Conservation (phyloP, 2,113 vertebrate genomes). For the Numida meleagris region DNA sequence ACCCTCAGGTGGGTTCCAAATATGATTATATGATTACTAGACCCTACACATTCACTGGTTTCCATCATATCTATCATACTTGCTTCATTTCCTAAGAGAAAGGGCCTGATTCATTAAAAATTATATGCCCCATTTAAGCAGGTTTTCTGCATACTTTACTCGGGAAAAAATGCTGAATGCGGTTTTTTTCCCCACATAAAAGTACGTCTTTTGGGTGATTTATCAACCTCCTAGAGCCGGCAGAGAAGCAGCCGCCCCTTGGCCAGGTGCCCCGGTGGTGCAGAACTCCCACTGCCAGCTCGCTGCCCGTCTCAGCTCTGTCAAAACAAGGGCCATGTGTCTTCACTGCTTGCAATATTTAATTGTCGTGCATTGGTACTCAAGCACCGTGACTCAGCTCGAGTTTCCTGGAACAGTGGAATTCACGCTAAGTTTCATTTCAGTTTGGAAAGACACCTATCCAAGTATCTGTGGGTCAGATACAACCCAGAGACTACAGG, state of each 20-base stretch:
- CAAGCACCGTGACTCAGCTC: accelerated
- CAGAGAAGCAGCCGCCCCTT: neutral
- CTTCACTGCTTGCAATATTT: neutral
- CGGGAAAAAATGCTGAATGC: slow-evolving; percentile 69
- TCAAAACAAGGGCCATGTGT: neutral
- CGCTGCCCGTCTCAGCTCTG: no score
- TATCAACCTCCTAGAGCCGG: slow-evolving; percentile 58
- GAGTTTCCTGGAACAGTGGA: neutral
- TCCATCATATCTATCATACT: slow-evolving; percentile 76
- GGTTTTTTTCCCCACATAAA: slow-evolving; percentile 62
- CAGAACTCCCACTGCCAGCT: neutral
- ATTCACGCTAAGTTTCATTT: neutral
- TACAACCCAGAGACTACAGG: accelerated
- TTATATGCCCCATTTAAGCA: slow-evolving; percentile 83
- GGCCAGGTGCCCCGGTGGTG: neutral
- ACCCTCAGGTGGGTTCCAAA: slow-evolving; percentile 66
- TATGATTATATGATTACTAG: slow-evolving; percentile 44
- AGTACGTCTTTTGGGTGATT: slow-evolving; percentile 59
- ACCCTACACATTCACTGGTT: slow-evolving; percentile 54
- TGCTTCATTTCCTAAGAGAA: slow-evolving; percentile 79
- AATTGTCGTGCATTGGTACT: neutral
- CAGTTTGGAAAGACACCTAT: neutral
- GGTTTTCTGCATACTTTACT: slow-evolving; percentile 81
- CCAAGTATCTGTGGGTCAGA: neutral
- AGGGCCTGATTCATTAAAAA: slow-evolving; percentile 82